phyloP scores from a whole-genome alignment of 2,888 invertebrate genomes.

The Chorisops tibialis region DNA sequence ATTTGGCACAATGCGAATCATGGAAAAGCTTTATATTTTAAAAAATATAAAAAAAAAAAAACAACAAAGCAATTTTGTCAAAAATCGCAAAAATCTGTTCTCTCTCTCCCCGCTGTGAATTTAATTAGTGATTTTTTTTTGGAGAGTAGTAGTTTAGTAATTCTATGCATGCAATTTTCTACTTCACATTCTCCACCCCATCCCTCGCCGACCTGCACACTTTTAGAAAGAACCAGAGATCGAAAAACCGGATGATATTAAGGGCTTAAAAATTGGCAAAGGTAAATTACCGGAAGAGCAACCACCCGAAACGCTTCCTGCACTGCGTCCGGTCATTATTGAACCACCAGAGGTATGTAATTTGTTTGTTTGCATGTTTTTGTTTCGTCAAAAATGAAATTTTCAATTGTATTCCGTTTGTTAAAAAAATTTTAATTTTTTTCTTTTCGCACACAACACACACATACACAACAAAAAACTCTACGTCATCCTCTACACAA shows the following conservation, averaged over 20 bases:
- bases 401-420: too few species aligned
- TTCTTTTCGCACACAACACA: neutral
- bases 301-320: constrained; percentile 41
- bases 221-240: constrained; percentile 27
- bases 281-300: constrained; percentile 46
- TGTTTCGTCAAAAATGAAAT: neutral
- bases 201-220: neutral
- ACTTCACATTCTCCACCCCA: too few species aligned
- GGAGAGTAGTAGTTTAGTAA: too few species aligned
- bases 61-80: too few species aligned
- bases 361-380: neutral
- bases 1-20: too few species aligned
- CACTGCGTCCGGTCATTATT: constrained; percentile 49
- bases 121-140: too few species aligned
- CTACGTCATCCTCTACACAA: neutral
- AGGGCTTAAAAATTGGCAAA: constrained; percentile 45
- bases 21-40: too few species aligned
- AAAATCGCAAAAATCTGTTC: too few species aligned
- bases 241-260: constrained; percentile 41
- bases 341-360: constrained; percentile 46
- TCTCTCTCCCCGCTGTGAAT: too few species aligned
- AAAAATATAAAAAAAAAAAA: too few species aligned
- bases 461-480: neutral
- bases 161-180: too few species aligned
- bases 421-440: neutral